Evolutionary conservation across 2,113 vertebrate species (phyloP), one percentile per base, ranked within the genome.

Genomic region (Scytalopus superciliaris): DNA sequence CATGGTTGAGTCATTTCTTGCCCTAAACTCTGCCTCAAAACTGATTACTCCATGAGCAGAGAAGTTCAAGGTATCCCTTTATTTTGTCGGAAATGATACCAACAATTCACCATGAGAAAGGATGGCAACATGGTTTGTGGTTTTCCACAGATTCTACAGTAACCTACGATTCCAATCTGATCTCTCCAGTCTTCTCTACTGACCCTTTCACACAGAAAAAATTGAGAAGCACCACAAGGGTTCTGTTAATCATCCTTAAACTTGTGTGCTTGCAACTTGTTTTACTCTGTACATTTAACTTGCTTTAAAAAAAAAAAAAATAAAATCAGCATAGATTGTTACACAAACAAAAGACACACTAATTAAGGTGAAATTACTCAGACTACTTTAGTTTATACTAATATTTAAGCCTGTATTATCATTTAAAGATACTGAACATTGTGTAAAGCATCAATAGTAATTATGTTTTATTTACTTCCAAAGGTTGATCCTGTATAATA

Each of bases 381-480:
- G 35, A 50, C 44, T 88, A 42, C 57, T 95, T 94, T 25, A 87
- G 76, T 92, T 96, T 74, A 84, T 87, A 89, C 24, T 93, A 77
- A 93, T 69, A 92, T 96, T 94, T 94, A 97, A 96, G 87, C 33
- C 55, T 80, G 30, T 44, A 24, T 96, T 94, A 96, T 95, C 80
- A 95, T 62, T 92, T 94, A 63, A 68, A 93, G 64, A 81, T 89
- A 74, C 33, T 86, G 68, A 95, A 83, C 72, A 75, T 84, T 73
- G 74, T 84, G 94, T 87, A 76, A 96, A 95, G 60, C 91, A 93
- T 95, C 92, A 96, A 87, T 95, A 95, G 94, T 97, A 94, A 97
- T 97, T 94, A 94, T 22, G 77, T 72, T 95, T 96, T 97, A 93
- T 97, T 97, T 97, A 85, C 57, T 96, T 97, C 82, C 64, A 92